These are phyloP conservation scores for Caenorhabditis becei DNA, from an alignment of 2,888 invertebrate species.

Conservation along the genomic window DNA sequence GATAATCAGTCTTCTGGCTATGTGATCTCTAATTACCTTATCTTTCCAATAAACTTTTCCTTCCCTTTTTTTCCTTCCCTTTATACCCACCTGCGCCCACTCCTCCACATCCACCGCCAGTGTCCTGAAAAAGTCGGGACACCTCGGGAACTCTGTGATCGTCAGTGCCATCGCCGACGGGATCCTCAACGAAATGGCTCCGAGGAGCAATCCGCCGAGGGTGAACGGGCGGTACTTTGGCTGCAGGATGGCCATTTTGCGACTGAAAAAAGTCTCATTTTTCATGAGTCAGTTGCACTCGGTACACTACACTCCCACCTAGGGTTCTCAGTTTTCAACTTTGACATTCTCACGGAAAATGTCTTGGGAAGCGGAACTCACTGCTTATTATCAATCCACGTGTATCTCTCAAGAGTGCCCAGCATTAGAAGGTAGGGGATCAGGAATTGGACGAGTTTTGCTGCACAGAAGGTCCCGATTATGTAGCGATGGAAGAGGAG, in stretches of 20 bases:
- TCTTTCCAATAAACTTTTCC: not conserved
- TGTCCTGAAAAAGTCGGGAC: constrained; percentile 72
- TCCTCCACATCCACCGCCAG: constrained; percentile 68
- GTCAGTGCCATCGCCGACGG: constrained; percentile 67
- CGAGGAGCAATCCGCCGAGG: constrained; percentile 63
- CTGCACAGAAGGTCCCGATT: constrained; percentile 60
- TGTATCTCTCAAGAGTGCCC: constrained; percentile 73
- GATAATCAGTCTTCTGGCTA: no score
- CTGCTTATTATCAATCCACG: constrained; percentile 73
- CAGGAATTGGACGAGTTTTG: constrained; percentile 72
- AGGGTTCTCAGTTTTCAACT: constrained; percentile 26
- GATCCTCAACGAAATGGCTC: constrained; percentile 61
- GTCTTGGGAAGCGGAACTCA: constrained; percentile 33
- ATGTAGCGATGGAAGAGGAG: constrained; percentile 74
- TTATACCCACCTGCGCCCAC: constrained; percentile 73
- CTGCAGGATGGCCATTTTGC: constrained; percentile 64
- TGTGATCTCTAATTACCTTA: no score
- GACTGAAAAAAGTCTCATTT: constrained; percentile 51
- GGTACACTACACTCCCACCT: not conserved
- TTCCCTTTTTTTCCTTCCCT: not conserved
- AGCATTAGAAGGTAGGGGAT: constrained; percentile 76
- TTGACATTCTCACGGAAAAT: constrained; percentile 21
- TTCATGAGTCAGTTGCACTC: not conserved
- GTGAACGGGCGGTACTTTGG: constrained; percentile 64
- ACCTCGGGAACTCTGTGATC: constrained; percentile 68